These are phyloP conservation scores for Lasioglossum calceatum DNA, from an alignment of 2,888 invertebrate species.

Conservation along the genomic window DNA sequence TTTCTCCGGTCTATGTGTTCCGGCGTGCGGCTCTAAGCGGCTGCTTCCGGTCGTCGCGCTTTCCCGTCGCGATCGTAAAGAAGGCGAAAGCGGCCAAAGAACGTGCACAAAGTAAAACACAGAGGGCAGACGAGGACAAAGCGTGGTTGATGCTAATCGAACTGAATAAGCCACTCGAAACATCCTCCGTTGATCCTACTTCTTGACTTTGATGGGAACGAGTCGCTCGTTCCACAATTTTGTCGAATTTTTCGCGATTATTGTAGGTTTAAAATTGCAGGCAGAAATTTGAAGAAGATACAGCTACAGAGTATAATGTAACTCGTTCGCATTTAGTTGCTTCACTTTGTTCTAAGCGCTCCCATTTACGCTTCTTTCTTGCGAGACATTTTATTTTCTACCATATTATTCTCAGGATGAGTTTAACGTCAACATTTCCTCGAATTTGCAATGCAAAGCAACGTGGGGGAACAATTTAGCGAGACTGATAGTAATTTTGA, in stretches of 20 bases:
- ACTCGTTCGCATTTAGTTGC: background rate
- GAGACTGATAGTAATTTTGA: conserved; percentile 6
- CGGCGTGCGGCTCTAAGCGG: conserved; percentile 32
- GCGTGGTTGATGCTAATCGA: background rate
- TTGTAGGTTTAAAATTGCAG: background rate
- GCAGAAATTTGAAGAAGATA: background rate
- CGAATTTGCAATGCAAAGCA: background rate
- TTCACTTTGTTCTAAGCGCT: background rate
- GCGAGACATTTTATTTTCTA: background rate
- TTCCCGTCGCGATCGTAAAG: conserved; percentile 44
- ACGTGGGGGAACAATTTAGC: background rate
- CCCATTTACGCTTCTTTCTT: background rate
- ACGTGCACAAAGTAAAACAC: background rate
- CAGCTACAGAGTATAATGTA: background rate
- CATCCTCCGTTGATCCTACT: background rate
- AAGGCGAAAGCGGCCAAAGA: conserved; percentile 7
- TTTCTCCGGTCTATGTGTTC: conserved; percentile 28
- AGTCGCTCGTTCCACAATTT: no score
- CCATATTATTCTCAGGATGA: background rate
- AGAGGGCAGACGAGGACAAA: background rate
- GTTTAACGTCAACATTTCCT: background rate
- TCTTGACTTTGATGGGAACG: background rate
- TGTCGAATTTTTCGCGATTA: background rate
- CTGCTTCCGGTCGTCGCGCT: conserved; percentile 65
- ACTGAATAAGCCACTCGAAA: background rate